These are phyloP conservation scores for Cepphus grylle DNA, from an alignment of 2,113 vertebrate species.

Conservation along the genomic window DNA sequence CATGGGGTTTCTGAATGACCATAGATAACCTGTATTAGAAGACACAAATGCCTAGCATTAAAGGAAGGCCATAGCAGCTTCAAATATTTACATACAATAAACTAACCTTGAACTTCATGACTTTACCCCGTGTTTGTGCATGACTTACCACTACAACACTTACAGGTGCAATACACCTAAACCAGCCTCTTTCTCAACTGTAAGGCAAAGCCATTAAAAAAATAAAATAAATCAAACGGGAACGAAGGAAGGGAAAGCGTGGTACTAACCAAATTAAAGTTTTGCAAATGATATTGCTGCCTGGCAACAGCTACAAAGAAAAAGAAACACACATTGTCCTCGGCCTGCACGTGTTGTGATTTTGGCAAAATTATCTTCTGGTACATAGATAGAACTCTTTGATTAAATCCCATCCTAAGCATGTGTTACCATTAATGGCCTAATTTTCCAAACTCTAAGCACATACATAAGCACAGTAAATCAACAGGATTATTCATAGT, in stretches of 20 bases:
- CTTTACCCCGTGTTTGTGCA: background rate
- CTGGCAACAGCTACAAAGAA: background rate
- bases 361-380: background rate
- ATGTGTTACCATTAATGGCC: background rate
- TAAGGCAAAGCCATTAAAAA: background rate
- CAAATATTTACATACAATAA: background rate
- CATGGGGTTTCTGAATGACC: background rate
- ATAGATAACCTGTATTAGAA: background rate
- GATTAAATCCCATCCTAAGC: background rate
- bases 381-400: background rate
- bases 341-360: background rate
- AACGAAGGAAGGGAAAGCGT: background rate
- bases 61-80: background rate
- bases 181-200: background rate
- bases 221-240: background rate
- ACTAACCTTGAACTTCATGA: background rate
- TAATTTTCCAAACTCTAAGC: background rate
- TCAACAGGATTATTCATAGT: conserved; percentile 8
- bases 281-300: background rate
- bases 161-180: background rate
- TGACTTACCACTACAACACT: background rate
- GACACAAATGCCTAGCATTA: background rate
- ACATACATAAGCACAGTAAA: background rate
- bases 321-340: background rate
- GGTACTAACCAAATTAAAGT: background rate